These are phyloP conservation scores for Xenopus petersii DNA, from an alignment of 2,797 vertebrate species.

Conservation along the genomic window DNA sequence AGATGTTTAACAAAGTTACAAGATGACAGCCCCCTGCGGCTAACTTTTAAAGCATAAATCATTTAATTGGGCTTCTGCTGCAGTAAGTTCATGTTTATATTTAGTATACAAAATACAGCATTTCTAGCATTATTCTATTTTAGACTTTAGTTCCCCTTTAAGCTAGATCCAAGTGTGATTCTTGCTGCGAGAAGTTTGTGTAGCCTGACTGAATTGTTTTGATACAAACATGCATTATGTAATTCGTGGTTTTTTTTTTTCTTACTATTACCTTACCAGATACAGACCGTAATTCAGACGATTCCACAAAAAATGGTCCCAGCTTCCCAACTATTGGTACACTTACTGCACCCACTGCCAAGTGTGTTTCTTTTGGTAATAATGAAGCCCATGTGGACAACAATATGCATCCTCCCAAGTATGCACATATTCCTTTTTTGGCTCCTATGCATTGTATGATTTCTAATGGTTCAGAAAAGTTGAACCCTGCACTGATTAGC, in stretches of 20 bases:
- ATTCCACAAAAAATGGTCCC: slow-evolving; percentile 70
- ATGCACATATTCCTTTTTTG: slow-evolving; percentile 74
- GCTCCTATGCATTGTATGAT: slow-evolving; percentile 75
- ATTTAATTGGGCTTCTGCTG: no score
- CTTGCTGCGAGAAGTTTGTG: no score
- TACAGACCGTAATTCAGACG: slow-evolving; percentile 88
- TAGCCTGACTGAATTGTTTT: no score
- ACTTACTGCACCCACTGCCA: slow-evolving; percentile 58
- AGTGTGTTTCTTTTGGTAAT: slow-evolving; percentile 62
- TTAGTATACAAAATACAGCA: no score
- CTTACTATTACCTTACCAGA: slow-evolving; percentile 62
- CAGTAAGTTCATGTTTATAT: no score
- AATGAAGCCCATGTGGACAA: slow-evolving; percentile 61
- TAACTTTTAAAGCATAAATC: no score
- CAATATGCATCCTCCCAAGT: slow-evolving; percentile 61
- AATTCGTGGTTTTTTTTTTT: neutral
- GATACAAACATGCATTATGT: no score
- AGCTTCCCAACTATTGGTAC: slow-evolving; percentile 65
- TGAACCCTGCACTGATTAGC: slow-evolving; percentile 66
- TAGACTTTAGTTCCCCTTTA: no score
- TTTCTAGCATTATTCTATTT: no score
- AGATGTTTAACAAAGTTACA: no score
- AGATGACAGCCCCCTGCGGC: no score
- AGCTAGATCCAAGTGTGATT: no score
- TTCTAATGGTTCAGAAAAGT: slow-evolving; percentile 70